Evolutionary conservation across 2,888 invertebrate genomes (phyloP), one percentile per base, ranked within the genome.

Genomic region (Tenthredo livida): DNA sequence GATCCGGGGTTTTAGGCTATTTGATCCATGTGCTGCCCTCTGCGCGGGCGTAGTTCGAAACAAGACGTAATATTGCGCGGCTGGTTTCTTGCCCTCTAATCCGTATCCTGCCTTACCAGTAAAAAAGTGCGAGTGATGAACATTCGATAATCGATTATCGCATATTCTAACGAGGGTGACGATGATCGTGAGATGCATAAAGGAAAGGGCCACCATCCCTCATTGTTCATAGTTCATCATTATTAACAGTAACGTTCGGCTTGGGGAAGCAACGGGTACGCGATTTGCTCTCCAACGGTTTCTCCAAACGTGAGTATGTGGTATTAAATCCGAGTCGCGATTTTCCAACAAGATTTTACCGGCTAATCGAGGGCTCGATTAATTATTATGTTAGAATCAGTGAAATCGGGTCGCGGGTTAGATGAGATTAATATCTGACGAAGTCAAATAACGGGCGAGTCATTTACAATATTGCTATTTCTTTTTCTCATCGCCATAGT

Each of bases 51-150:
- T 7, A 54, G n/a, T 54, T 54, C 4, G 54, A 7, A n/a, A n/a
- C 54, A 4, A n/a, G 50, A 17, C 7, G n/a, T 54, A n/a, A n/a
- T 7, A 54, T n/a, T 7, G 54, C 54, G n/a, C 7, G n/a, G 1
- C n/a, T n/a, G n/a, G n/a, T n/a, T 17, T 6, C 17, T 17, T 50
- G 6, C n/a, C 50, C 6, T 50, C 6, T 17, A 17, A 6, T 54
- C n/a, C 54, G n/a, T n/a, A 7, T n/a, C 1, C n/a, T n/a, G n/a
- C n/a, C 12, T 17, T 0, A 1, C 0, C 6, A 6, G 1, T 6
- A 54, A n/a, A 54, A 17, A 3, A 5, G 2, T 0, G 7, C 1
- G 0, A 2, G 4, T 1, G 7, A 54, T 54, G 54, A n/a, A n/a
- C 1, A 54, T 54, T 54, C 54, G 54, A 37, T 37, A 37, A 37